Evolutionary conservation across 2,113 vertebrate genomes (phyloP), one percentile per base, ranked within the genome.

Genomic region (Xiphophorus hellerii): DNA sequence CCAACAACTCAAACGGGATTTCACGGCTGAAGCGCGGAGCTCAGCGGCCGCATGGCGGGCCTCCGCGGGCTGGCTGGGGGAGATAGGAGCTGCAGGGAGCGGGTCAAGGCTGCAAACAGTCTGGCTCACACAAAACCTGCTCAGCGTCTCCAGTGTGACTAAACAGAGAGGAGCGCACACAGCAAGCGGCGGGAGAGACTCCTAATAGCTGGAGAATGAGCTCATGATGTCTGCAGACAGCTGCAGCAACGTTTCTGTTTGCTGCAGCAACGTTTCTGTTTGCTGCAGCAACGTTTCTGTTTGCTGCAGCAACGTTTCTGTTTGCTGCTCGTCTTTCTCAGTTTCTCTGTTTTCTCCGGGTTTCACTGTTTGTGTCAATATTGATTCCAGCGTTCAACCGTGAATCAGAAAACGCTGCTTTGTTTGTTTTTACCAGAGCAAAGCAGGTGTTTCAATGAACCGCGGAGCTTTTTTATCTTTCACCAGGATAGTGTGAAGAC

Each of bases 81-180:
- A 79, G 88, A 89, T 85, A 90, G 0, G 73, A 67, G 62, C 69
- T 8, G 12, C 31, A 76, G 66, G 85, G 82, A 84, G 71, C 82
- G 75, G 77, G 83, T 78, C 78, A 76, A 72, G 35, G 35, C 35
- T 35, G 35, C 35, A 35, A 73, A 77, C 60, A 80, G 65, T 82
- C 80, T 60, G 74, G 61, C 87, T 87, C 84, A 80, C 84, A 82
- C 88, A 78, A 82, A 90, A 92, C 88, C 84, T 85, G 84, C 84
- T 88, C 89, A 86, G 61, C 77, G 66, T 88, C 88, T 81, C 66
- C 73, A 83, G 65, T 78, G 88, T 73, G 89, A 91, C 87, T 85
- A 76, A 87, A 87, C 73, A 64, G 58, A 73, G 62, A 73, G 33
- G 84, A 81, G 80, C 87, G 63, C 77, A 81, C 84, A 73, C 61